Evolutionary conservation across 2,797 vertebrate genomes (phyloP), one percentile per base, ranked within the genome.

Genomic region (Dryobates pubescens): DNA sequence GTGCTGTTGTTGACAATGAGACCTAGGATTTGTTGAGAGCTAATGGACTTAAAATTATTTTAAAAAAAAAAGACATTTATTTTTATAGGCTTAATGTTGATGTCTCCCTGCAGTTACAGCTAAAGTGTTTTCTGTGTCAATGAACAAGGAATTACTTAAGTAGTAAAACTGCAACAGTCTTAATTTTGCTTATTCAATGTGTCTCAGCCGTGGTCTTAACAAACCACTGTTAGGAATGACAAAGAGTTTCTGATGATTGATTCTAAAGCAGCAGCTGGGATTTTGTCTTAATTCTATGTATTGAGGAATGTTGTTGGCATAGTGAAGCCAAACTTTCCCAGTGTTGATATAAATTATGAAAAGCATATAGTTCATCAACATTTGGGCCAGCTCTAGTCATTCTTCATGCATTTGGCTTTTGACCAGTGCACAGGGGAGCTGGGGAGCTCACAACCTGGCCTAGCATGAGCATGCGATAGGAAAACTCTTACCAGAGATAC

Each of bases 181-280:
- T 62, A 8, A 22, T 71, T 73, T 80, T 86, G 3, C n/a, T 63
- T 59, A 53, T 49, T 76, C 29, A 56, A 3, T 12, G 8, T 5
- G 20, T 47, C 29, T 76, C 18, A 30, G 10, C 10, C 0, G 0
- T 51, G 5, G 5, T 73, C 23, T 65, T 53, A 18, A 26, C 19
- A 58, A 67, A 59, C 5, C n/a, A 18, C 34, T 81, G 10, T 59
- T 56, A 62, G 9, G 14, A 63, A 45, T 65, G 11, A 34, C 5
- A 57, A 45, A 72, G 11, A 7, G 3, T 47, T 75, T 63, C n/a
- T 72, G 8, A 18, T 1, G 0, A 26, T 2, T 83, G 13, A 63
- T 14, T 65, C 17, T 72, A n/a, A 57, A 82, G 12, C 14, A 79
- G 19, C n/a, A 82, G 7, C 23, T 65, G 15, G 10, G 26, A 32